Evolutionary conservation across 2,888 invertebrate genomes (phyloP).

Genomic region (Agelastica alni): DNA sequence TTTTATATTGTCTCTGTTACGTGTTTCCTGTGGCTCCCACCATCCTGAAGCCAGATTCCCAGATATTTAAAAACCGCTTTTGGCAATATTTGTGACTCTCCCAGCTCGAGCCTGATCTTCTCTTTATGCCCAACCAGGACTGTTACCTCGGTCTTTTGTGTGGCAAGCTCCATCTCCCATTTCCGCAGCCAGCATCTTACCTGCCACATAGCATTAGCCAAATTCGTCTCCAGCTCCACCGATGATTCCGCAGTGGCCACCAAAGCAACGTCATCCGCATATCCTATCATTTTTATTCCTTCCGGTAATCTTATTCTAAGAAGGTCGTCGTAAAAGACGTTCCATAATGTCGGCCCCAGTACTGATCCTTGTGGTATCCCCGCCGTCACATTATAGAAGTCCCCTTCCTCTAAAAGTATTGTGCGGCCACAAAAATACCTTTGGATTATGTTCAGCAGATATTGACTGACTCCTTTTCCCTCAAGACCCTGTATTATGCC

Average conservation of each 20-base stretch:
- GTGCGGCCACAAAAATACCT: no score
- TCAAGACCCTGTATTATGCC: not conserved
- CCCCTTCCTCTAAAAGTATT: no score
- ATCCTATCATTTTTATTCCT: not conserved
- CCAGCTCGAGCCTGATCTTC: not conserved
- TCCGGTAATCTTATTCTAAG: not conserved
- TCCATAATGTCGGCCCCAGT: not conserved
- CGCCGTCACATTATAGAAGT: not conserved
- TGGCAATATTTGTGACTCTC: not conserved
- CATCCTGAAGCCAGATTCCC: not conserved
- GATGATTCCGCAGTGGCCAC: not conserved
- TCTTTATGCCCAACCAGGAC: not conserved
- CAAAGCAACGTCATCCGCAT: not conserved
- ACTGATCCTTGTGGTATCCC: not conserved
- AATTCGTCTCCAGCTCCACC: no score
- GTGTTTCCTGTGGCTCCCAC: not conserved
- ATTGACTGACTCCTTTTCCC: not conserved
- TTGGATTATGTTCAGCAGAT: no score
- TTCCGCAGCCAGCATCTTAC: not conserved
- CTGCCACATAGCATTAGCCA: no score
- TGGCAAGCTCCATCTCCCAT: not conserved
- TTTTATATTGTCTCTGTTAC: not conserved
- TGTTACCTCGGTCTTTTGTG: not conserved
- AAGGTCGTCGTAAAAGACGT: not conserved
- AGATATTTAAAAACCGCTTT: not conserved